A percentile compares a stretch with the other conserved stretches of the same genome.
phyloP scores from a whole-genome alignment of 2,797 vertebrate species.

The Clarias laeviceps region DNA sequence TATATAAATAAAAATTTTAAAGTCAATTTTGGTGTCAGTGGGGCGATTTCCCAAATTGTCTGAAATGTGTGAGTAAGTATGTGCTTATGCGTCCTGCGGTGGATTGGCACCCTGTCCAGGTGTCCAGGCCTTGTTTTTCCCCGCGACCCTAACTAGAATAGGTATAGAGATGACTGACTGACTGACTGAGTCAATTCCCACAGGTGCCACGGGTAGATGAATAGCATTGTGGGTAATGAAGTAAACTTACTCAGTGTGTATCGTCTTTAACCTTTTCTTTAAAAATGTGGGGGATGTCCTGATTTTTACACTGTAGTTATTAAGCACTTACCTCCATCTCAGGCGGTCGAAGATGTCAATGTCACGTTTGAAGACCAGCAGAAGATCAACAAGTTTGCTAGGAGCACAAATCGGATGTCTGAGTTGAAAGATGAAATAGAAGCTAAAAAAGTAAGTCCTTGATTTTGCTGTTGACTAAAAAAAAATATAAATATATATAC shows the following conservation, averaged over 20 bases:
- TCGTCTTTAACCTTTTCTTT: neutral
- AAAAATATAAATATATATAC: no score
- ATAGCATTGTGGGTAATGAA: neutral
- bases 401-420: constrained; percentile 90
- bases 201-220: neutral
- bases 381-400: constrained; percentile 97
- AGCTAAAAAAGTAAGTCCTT: constrained; percentile 83
- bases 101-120: no score
- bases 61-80: no score
- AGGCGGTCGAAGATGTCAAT: constrained; percentile 96
- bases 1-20: no score
- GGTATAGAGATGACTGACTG: no score
- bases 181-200: neutral
- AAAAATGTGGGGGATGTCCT: neutral
- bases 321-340: constrained; percentile 21
- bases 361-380: constrained; percentile 98
- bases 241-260: neutral
- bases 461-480: neutral
- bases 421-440: constrained; percentile 97
- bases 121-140: no score
- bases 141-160: no score
- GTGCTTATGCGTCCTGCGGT: no score
- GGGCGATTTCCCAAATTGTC: no score
- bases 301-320: neutral
- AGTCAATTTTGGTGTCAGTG: no score